Evolutionary conservation across 2,113 vertebrate genomes (phyloP), one percentile per base, ranked within the genome.

Genomic region (Condylura cristata): DNA sequence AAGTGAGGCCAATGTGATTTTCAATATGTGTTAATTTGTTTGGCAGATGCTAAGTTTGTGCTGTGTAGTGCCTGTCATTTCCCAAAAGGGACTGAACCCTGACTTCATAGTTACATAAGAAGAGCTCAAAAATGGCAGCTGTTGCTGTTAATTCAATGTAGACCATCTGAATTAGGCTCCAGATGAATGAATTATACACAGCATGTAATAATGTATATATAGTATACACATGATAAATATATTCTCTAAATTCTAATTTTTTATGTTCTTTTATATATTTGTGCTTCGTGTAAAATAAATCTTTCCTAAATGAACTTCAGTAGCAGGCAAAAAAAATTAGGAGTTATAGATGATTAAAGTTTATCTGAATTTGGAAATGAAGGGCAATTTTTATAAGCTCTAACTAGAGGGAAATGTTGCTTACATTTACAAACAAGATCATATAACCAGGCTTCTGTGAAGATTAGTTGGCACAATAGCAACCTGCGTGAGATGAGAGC

Each of bases 1-100:
- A 88, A 92, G 89, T 46, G 87, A 76, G 85, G 39, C 61, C 90
- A 63, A 0, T 32, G 17, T 68, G 85, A 94, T 90, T 93, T 93
- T 90, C 39, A 92, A 78, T 17, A 37, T 37, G 76, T 81, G 83
- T 83, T 76, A 60, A 3, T 65, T 88, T 79, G 9, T 84, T 93
- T 89, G n/a, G 46, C 66, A 71, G 41, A 90, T 91, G 41, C 6
- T 86, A 34, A 61, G 56, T 83, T 41, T 44, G 34, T 95, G 70
- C 79, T 88, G 48, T 44, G 51, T 56, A 76, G 48, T 16, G 9
- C 32, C 65, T 63, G 24, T 83, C 56, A 86, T 76, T 96, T 96
- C 95, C 72, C 83, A 94, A 86, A 79, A 48, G 14, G 12, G 12
- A 74, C 74, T 85, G 87, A 71, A 68, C 26, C 53, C 24, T 39